Percentiles rank a stretch among this genome's conserved stretches.
Conservation (phyloP, 2,113 vertebrate genomes). For the Sinosuthora webbiana region DNA sequence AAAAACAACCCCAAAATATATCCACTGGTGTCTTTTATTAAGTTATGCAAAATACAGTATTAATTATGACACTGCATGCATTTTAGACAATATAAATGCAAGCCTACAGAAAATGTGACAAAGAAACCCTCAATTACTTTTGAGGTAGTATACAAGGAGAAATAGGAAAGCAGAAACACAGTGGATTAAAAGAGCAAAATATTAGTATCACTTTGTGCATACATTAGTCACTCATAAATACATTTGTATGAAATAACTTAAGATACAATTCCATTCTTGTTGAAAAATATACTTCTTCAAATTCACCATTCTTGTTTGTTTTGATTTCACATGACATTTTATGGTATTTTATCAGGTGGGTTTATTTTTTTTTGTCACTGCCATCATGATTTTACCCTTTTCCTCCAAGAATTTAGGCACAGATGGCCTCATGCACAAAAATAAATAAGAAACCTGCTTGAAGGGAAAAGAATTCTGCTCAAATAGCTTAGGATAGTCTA, state of each 20-base stretch:
- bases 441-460: slow-evolving; percentile 70
- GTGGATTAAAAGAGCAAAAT: slow-evolving; percentile 68
- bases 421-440: slow-evolving; percentile 61
- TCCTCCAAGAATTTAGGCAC: slow-evolving; percentile 66
- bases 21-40: slow-evolving; percentile 79
- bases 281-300: slow-evolving; percentile 61
- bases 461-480: slow-evolving; percentile 71
- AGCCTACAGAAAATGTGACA: slow-evolving; percentile 71
- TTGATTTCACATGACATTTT: slow-evolving; percentile 45
- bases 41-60: slow-evolving; percentile 76
- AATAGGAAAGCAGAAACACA: slow-evolving; percentile 63
- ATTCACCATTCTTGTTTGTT: slow-evolving; percentile 22
- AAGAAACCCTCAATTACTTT: slow-evolving; percentile 75
- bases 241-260: slow-evolving; percentile 50
- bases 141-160: slow-evolving; percentile 78
- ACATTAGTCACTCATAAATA: slow-evolving; percentile 64
- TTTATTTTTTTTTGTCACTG: slow-evolving; percentile 11
- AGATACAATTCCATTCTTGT: slow-evolving; percentile 55
- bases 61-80: slow-evolving; percentile 75
- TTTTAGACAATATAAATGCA: slow-evolving; percentile 69
- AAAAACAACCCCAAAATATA: background rate
- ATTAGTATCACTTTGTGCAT: slow-evolving; percentile 67
- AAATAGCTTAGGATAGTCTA: slow-evolving; percentile 65
- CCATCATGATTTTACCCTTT: slow-evolving; percentile 48
- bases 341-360: slow-evolving; percentile 44